Conservation (phyloP, 2,888 invertebrate species). For the Folsomia candida region DNA sequence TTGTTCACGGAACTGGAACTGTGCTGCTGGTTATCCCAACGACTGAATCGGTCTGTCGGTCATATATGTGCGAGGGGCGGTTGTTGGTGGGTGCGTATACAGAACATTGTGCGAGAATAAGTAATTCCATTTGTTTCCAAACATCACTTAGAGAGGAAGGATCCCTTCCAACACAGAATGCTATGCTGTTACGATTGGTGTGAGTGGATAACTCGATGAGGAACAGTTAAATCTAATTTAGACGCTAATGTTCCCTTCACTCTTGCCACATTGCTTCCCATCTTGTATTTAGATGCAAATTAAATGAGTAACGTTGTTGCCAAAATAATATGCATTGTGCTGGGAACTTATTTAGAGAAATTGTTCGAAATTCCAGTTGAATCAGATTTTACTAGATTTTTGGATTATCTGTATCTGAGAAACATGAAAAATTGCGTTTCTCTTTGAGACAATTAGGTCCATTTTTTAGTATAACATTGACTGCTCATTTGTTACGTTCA, state of each 20-base stretch:
- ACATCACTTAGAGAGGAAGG: background rate
- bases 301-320: background rate
- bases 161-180: too few relatives aligned
- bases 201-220: conserved; percentile 15
- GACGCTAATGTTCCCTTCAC: conserved; percentile 1
- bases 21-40: background rate
- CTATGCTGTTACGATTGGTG: background rate
- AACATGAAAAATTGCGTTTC: background rate
- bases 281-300: background rate
- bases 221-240: conserved; percentile 20
- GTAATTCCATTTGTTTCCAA: background rate
- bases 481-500: background rate
- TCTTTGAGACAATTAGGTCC: background rate
- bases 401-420: too few relatives aligned
- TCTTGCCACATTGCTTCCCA: background rate
- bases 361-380: background rate
- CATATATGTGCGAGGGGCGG: too few relatives aligned
- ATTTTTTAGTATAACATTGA: background rate
- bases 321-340: background rate
- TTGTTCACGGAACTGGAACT: conserved; percentile 9
- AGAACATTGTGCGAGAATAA: background rate
- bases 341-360: background rate
- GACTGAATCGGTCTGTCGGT: background rate
- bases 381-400: background rate
- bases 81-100: background rate